Conservation (phyloP, 1,140 invertebrate genomes). For the Lasioglossum albipes region DNA sequence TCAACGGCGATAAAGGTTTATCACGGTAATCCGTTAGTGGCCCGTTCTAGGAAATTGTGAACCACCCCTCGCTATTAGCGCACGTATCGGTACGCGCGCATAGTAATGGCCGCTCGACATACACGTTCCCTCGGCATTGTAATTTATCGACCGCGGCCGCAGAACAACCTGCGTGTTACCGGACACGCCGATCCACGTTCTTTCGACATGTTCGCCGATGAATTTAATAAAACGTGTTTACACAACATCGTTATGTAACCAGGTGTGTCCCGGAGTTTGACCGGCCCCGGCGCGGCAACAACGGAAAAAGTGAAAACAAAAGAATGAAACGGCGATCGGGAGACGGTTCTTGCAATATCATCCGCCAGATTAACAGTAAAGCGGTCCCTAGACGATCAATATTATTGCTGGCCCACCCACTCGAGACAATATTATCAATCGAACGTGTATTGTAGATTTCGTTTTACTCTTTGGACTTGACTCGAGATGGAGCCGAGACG, state of each 20-base stretch:
- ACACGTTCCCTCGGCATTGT: neutral
- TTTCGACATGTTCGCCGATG: conserved; percentile 12
- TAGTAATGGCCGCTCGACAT: neutral
- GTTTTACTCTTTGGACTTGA: too few species aligned
- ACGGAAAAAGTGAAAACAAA: conserved; percentile 22
- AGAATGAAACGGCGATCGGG: neutral
- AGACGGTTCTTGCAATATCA: too few species aligned
- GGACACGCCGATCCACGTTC: neutral
- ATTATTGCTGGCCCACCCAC: too few species aligned
- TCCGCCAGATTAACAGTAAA: too few species aligned
- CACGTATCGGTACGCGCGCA: neutral
- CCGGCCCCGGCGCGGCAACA: neutral
- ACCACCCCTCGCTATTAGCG: neutral
- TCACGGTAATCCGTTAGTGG: neutral
- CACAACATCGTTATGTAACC: conserved; percentile 17
- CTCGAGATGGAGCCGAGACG: too few species aligned
- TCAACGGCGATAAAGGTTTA: conserved; percentile 9
- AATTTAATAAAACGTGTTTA: conserved; percentile 42
- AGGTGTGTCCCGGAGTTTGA: conserved; percentile 1
- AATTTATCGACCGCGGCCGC: conserved; percentile 25
- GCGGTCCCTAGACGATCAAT: too few species aligned
- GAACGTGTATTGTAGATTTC: too few species aligned
- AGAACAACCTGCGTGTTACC: neutral
- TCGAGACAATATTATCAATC: too few species aligned
- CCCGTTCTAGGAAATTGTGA: neutral